Evolutionary conservation across 1,140 invertebrate species (phyloP), one percentile per base, ranked within the genome.

Genomic region (Dendroctonus ponderosae): DNA sequence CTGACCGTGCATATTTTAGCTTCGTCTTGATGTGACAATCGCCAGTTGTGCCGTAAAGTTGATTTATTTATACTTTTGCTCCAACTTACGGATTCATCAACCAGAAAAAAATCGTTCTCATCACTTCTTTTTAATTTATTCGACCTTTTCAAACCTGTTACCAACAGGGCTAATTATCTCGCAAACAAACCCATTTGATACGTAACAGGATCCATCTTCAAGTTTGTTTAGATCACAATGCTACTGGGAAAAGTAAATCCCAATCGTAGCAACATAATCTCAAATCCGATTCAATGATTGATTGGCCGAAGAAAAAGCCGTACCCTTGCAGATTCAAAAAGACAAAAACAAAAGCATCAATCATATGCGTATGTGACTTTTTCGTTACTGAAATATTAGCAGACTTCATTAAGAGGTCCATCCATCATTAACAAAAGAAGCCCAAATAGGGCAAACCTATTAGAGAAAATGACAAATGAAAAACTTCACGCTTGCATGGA

Each of bases 381-480:
- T 54, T 12, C 49, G 12, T 37, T 15, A 44, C 15, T 44, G 12
- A 44, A 56, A 56, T 64, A 64, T 64, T 56, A 54, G 62, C 61
- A 63, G 52, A 44, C 38, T 43, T 64, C 62, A 64, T 64, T 64
- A 64, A 43, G 40, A 46, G 42, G 40, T 64, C 43, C 61, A 63
- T 56, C 62, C 62, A 64, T 64, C 62, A 64, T 64, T 64, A 56
- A 48, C 41, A 56, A 50, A 64, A 64, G 42, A 56, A 64, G 15
- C 38, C 42, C 41, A 40, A 43, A 38, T 46, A 46, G 62, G 62
- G 43, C 42, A 46, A 56, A 37, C 49, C 62, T 64, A 64, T 51
- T 64, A 64, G 62, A 54, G 37, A 64, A 64, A 56, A 64, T 64
- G 51, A 63, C 61, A 64, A 64, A 64, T 64, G 62, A 64, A 64